Evolutionary conservation across 1,140 invertebrate genomes (phyloP).

Genomic region (Drosophila orosa): DNA sequence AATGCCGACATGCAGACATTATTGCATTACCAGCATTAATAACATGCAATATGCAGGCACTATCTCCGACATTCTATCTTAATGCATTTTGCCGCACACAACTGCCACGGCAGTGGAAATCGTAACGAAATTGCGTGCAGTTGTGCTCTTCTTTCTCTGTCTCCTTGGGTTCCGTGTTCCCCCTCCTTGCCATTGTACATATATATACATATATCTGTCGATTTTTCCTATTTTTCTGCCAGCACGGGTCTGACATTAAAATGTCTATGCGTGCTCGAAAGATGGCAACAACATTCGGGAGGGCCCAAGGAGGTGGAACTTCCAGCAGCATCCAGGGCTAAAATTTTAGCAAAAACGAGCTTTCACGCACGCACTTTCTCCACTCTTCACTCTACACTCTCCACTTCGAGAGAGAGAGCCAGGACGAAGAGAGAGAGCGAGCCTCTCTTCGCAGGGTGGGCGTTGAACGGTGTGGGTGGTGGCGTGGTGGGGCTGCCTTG

Average conservation of each 20-base stretch:
- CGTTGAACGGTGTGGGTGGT: background rate
- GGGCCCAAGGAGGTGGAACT: constrained; percentile 26
- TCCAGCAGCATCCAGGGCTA: constrained; percentile 79
- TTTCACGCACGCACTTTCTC: constrained; percentile 52
- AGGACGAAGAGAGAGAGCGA: constrained; percentile 10
- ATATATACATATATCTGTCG: constrained; percentile 9
- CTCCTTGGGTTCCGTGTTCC: background rate
- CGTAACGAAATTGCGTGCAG: constrained; percentile 71
- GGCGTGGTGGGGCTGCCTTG: background rate
- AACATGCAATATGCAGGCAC: constrained; percentile 32
- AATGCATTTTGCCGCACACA: constrained; percentile 33
- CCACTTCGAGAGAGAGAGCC: constrained; percentile 10
- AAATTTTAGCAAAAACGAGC: constrained; percentile 66
- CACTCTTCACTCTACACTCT: constrained; percentile 21
- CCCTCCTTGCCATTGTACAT: background rate
- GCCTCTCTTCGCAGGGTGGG: constrained; percentile 39
- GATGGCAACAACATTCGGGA: constrained; percentile 56
- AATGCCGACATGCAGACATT: constrained; percentile 4
- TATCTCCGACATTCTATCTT: constrained; percentile 25
- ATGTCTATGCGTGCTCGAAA: constrained; percentile 76
- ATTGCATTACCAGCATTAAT: constrained; percentile 40
- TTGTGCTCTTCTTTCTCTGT: constrained; percentile 2
- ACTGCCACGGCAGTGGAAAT: constrained; percentile 55
- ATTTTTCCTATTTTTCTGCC: constrained; percentile 48
- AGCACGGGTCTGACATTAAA: constrained; percentile 74